A percentile compares a stretch with the other conserved stretches of the same genome.
Evolutionary conservation across 2,797 vertebrate genomes (phyloP).

Genomic region (Zalophus californianus): DNA sequence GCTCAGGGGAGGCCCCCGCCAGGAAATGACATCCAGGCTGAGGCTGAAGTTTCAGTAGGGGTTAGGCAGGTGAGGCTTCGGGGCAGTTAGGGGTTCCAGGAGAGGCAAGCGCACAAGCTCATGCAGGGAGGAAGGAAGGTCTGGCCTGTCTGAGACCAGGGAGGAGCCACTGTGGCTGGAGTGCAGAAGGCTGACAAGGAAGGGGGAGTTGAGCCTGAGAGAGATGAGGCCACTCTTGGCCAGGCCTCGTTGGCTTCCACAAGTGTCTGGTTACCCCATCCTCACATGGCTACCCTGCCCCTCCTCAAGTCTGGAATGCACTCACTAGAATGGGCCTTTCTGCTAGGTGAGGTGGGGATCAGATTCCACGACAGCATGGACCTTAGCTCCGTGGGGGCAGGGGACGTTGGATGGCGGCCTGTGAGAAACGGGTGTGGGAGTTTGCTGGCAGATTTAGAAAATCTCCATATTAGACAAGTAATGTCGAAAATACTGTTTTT

Average conservation of each 20-base stretch:
- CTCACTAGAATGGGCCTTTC: not conserved
- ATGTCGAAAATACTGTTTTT: slow-evolving; percentile 44
- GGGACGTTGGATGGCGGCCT: not conserved
- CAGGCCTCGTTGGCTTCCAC: not conserved
- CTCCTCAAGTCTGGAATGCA: not conserved
- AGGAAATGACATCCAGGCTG: not conserved
- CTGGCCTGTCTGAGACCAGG: not conserved
- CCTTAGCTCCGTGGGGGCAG: accelerated
- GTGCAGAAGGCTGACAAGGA: not conserved
- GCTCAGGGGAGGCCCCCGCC: not conserved
- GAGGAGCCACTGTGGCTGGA: not conserved
- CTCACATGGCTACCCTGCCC: not conserved
- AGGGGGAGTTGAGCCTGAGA: not conserved
- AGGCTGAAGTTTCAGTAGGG: not conserved
- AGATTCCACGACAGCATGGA: not conserved
- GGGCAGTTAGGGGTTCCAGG: not conserved
- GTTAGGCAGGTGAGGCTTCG: not conserved
- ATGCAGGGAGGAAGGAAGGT: not conserved
- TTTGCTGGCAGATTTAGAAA: not conserved
- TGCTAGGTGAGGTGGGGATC: not conserved
- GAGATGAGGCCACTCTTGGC: not conserved
- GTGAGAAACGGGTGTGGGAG: not conserved
- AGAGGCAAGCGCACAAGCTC: not conserved
- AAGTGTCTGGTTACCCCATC: not conserved
- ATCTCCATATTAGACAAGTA: slow-evolving; percentile 27